A percentile compares a stretch with the other conserved stretches of the same genome.
Conservation (phyloP, 1,140 invertebrate species). For the Camponotus vicinus region DNA sequence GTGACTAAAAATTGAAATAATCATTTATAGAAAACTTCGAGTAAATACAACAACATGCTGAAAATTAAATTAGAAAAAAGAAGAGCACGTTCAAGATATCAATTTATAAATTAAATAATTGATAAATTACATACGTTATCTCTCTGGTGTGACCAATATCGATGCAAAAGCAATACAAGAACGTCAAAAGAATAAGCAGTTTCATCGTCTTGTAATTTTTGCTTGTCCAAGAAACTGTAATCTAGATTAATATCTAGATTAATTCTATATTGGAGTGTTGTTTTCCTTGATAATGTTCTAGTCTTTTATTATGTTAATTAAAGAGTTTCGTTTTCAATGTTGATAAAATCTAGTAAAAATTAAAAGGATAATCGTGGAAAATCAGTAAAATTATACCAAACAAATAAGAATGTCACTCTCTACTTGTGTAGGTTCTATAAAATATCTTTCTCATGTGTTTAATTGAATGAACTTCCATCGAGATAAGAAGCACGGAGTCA, state of each 20-base stretch:
- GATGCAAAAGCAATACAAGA: constrained; percentile 65
- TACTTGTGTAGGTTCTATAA: constrained; percentile 23
- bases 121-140: constrained; percentile 76
- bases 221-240: constrained; percentile 2
- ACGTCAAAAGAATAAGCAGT: constrained; percentile 55
- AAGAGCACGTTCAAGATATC: constrained; percentile 14
- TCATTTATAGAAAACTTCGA: not conserved
- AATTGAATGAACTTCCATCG: constrained; percentile 71
- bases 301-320: not conserved
- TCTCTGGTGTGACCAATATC: constrained; percentile 68
- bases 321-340: not conserved
- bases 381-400: constrained; percentile 20
- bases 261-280: not conserved
- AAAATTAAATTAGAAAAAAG: not conserved
- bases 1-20: constrained; percentile 87
- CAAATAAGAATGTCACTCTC: not conserved
- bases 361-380: constrained; percentile 1
- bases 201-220: constrained; percentile 67
- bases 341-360: constrained; percentile 53
- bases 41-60: not conserved
- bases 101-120: not conserved
- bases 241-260: not conserved
- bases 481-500: constrained; percentile 74
- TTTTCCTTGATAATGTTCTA: not conserved
- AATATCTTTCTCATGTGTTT: constrained; percentile 41